phyloP scores from a whole-genome alignment of 2,113 vertebrate species.

The Erythrolamprus reginae region DNA sequence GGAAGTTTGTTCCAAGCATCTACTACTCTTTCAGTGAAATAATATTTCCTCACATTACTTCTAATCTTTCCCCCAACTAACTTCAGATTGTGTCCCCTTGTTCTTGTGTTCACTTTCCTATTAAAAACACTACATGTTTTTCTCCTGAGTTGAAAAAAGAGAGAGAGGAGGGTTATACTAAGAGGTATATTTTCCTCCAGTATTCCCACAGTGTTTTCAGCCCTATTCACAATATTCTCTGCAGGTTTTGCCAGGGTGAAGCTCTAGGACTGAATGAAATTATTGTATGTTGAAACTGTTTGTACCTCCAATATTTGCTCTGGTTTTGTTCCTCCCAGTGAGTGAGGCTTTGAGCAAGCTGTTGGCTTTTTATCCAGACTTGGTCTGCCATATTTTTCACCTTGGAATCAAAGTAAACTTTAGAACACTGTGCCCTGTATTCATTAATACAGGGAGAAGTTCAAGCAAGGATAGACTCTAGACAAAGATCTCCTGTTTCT shows the following conservation, averaged over 20 bases:
- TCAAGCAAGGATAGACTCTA: not conserved
- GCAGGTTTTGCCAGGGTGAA: not conserved
- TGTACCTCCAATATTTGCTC: constrained; percentile 2
- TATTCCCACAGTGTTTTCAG: not conserved
- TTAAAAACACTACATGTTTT: not conserved
- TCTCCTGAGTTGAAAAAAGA: not conserved
- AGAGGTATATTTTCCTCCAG: not conserved
- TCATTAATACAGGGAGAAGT: not conserved
- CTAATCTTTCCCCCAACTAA: too few relatives aligned
- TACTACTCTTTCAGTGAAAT: too few relatives aligned
- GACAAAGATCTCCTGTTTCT: not conserved
- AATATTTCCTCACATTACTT: too few relatives aligned
- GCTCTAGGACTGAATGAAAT: constrained; percentile 1
- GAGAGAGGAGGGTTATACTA: too few relatives aligned
- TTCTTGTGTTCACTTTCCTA: too few relatives aligned
- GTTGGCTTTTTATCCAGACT: not conserved
- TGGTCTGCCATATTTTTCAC: not conserved
- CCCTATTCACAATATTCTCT: not conserved
- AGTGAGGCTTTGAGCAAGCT: not conserved
- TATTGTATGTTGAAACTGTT: not conserved
- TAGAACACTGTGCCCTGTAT: not conserved
- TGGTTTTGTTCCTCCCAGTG: not conserved
- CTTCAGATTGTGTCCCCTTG: too few relatives aligned
- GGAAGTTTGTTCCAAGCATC: too few relatives aligned
- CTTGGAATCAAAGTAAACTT: not conserved